Conservation (phyloP, 2,113 vertebrate genomes). For the Opisthocomus hoazin region DNA sequence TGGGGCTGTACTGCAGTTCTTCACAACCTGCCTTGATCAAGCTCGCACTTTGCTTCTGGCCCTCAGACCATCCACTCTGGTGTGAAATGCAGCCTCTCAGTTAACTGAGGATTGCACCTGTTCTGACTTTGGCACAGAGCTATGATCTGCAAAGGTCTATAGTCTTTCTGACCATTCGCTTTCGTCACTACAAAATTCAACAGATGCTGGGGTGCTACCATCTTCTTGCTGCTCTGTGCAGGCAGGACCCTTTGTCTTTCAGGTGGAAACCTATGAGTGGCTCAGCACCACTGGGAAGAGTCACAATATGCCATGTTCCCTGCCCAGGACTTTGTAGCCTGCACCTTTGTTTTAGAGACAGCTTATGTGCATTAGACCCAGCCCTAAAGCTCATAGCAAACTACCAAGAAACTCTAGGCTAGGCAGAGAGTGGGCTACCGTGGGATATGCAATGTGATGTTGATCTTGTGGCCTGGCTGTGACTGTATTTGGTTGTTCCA, state of each 20-base stretch:
- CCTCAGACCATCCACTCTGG: neutral
- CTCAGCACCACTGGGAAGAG: neutral
- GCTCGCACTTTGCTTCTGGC: neutral
- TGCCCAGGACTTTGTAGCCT: neutral
- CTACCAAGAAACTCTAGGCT: neutral
- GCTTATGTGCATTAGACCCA: neutral
- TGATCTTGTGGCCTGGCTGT: slow-evolving; percentile 59
- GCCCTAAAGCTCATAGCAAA: neutral
- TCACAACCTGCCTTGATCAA: neutral
- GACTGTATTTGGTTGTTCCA: slow-evolving; percentile 28
- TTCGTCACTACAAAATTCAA: neutral
- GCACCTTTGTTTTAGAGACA: neutral
- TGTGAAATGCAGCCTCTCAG: neutral
- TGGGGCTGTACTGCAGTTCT: neutral
- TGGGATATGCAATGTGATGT: slow-evolving; percentile 45
- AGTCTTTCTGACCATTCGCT: neutral
- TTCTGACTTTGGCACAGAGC: neutral
- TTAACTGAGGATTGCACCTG: neutral
- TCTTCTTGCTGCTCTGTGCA: neutral
- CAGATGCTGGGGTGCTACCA: neutral
- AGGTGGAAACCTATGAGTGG: neutral
- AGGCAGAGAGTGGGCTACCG: slow-evolving; percentile 56
- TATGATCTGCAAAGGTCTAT: neutral
- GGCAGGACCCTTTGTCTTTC: neutral
- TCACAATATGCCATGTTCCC: neutral